A percentile compares a stretch with the other conserved stretches of the same genome.
phyloP scores from a whole-genome alignment of 2,888 invertebrate genomes.

The Sminthurinus aureus region DNA sequence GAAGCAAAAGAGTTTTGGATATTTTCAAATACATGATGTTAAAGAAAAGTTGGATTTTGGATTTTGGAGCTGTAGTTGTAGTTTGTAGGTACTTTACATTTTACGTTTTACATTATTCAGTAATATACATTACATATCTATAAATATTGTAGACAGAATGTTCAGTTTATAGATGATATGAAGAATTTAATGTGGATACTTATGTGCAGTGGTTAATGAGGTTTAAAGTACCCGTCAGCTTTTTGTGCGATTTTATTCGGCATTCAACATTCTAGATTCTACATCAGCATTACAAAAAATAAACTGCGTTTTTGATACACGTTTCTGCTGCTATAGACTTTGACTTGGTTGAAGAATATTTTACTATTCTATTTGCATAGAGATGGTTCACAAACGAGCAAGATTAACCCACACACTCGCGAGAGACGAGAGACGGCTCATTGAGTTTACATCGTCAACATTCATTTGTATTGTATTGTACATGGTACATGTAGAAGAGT shows the following conservation, averaged over 20 bases:
- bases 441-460: slow-evolving; percentile 21
- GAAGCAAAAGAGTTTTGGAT: too few relatives aligned
- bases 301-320: not conserved
- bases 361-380: slow-evolving; percentile 27
- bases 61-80: too few relatives aligned
- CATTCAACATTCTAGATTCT: not conserved
- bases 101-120: too few relatives aligned
- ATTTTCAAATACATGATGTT: too few relatives aligned
- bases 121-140: too few relatives aligned
- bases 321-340: too few relatives aligned
- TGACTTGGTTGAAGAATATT: not conserved
- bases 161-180: too few relatives aligned
- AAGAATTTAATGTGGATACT: not conserved
- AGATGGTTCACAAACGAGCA: not conserved
- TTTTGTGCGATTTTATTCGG: not conserved
- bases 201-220: not conserved
- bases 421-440: not conserved
- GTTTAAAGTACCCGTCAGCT: not conserved
- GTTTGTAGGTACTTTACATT: too few relatives aligned
- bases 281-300: not conserved
- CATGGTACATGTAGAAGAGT: not conserved
- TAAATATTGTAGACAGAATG: too few relatives aligned
- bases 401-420: not conserved
- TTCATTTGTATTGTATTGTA: slow-evolving; percentile 1
- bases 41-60: too few relatives aligned